Percentiles rank a stretch among this genome's conserved stretches.
These are phyloP conservation scores for Microtus montanus DNA, from an alignment of 2,113 vertebrate species.

Conservation along the genomic window DNA sequence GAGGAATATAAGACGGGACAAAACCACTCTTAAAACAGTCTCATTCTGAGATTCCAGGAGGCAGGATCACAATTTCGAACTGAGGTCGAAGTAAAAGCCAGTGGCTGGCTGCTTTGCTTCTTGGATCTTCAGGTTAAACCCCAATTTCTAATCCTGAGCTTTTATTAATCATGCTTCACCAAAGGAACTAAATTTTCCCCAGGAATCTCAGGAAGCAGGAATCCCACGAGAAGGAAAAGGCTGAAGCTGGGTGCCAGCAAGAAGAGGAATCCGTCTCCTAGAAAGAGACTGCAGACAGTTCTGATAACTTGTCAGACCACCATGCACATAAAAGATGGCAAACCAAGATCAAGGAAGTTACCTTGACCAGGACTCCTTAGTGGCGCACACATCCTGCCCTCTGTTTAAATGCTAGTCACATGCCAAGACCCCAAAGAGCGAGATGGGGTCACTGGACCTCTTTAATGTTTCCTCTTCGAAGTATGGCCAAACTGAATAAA, in stretches of 20 bases:
- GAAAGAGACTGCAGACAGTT: neutral
- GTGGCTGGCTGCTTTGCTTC: too few species aligned
- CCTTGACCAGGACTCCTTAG: neutral
- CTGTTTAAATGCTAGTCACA: neutral
- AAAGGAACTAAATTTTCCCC: neutral
- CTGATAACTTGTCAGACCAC: neutral
- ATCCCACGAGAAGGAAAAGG: neutral
- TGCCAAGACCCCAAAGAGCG: neutral
- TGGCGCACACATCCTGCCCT: neutral
- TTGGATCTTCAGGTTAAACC: too few species aligned
- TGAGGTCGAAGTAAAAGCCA: too few species aligned
- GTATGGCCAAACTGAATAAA: neutral
- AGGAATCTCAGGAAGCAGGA: neutral
- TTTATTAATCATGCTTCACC: too few species aligned
- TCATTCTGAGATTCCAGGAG: too few species aligned
- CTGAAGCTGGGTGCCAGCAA: neutral
- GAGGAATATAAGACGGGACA: too few species aligned
- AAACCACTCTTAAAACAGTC: too few species aligned
- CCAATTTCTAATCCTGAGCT: too few species aligned
- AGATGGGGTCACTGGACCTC: too few species aligned
- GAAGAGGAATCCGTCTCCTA: neutral
- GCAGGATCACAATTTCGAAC: too few species aligned
- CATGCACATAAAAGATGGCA: neutral
- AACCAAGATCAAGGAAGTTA: neutral
- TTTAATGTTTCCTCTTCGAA: neutral